Conservation (phyloP, 2,113 vertebrate genomes). For the Lichenostomus cassidix region DNA sequence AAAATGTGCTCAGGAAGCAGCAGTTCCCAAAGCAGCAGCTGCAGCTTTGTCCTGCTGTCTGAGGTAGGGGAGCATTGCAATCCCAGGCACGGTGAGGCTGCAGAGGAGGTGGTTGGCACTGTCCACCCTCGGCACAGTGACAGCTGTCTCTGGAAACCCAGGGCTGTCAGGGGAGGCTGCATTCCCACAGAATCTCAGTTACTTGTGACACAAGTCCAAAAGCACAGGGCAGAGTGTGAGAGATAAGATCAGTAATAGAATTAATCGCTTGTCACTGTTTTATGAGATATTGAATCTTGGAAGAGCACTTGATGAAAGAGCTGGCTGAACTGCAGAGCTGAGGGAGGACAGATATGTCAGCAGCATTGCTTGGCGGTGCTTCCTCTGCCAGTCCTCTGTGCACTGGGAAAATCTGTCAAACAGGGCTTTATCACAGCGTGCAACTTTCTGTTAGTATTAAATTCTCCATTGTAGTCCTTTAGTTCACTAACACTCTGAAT, state of each 20-base stretch:
- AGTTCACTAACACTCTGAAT: neutral
- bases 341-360: neutral
- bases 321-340: neutral
- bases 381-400: neutral
- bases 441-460: neutral
- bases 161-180: neutral
- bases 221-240: neutral
- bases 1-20: neutral
- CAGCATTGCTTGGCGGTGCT: neutral
- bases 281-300: neutral
- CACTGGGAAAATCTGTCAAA: neutral
- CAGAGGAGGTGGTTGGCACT: neutral
- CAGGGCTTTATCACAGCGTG: neutral
- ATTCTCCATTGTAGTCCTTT: neutral
- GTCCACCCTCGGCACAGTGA: fast-evolving
- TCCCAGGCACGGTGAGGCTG: fast-evolving
- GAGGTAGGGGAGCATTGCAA: neutral
- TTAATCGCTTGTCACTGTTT: neutral
- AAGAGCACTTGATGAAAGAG: neutral
- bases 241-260: neutral
- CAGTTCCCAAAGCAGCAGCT: fast-evolving
- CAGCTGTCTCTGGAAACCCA: fast-evolving
- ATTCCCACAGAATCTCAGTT: neutral
- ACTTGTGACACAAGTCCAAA: neutral
- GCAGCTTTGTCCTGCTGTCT: neutral